A percentile compares a stretch with the other conserved stretches of the same genome.
Evolutionary conservation across 2,113 vertebrate genomes (phyloP).

Genomic region (Pyrgilauda ruficollis): DNA sequence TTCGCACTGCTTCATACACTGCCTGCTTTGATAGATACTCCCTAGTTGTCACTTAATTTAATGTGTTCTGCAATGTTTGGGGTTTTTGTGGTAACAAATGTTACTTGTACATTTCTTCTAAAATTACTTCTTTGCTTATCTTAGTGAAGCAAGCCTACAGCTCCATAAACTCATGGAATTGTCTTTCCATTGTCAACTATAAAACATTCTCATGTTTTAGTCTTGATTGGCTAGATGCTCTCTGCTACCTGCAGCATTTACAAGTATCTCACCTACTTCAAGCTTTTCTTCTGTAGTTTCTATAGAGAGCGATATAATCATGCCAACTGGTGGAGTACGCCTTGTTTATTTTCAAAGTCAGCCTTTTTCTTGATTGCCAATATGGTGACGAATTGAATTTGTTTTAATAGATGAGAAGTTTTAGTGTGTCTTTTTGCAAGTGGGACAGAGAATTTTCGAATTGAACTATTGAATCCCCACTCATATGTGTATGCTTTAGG

Average conservation of each 20-base stretch:
- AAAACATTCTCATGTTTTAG: not conserved
- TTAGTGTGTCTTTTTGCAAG: not conserved
- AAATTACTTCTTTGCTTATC: not conserved
- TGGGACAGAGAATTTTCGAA: not conserved
- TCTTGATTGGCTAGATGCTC: not conserved
- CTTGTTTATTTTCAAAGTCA: not conserved
- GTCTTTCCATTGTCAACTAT: not conserved
- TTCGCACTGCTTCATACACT: not conserved
- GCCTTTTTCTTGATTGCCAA: not conserved
- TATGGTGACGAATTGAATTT: not conserved
- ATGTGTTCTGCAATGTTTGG: not conserved
- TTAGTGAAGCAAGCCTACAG: not conserved
- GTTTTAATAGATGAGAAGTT: not conserved
- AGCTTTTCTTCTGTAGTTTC: not conserved
- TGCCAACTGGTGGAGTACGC: not conserved
- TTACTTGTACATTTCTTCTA: not conserved
- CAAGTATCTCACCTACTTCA: not conserved
- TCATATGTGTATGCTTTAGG: not conserved
- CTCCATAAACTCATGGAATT: not conserved
- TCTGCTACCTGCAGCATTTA: not conserved
- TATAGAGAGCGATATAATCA: not conserved
- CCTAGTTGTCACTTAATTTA: not conserved
- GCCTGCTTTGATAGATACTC: not conserved
- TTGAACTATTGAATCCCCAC: not conserved
- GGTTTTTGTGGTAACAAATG: not conserved